phyloP scores from a whole-genome alignment of 2,113 vertebrate genomes.

The Dissostichus mawsoni region DNA sequence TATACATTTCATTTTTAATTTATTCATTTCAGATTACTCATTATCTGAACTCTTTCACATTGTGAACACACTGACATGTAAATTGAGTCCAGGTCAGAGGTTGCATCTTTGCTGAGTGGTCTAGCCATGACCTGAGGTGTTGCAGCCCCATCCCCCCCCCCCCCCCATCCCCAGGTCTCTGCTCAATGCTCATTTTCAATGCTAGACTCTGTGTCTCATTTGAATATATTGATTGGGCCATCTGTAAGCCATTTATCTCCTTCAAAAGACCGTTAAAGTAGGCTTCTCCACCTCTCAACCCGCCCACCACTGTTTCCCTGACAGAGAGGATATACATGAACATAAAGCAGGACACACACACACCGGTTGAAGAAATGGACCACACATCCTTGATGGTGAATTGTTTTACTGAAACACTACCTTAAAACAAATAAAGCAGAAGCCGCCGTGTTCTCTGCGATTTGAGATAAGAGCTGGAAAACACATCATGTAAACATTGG shows the following conservation, averaged over 20 bases:
- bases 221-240: slow-evolving; percentile 88
- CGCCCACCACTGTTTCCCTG: slow-evolving; percentile 78
- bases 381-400: slow-evolving; percentile 42
- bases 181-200: slow-evolving; percentile 58
- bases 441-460: slow-evolving; percentile 45
- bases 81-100: slow-evolving; percentile 30
- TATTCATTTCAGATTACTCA: slow-evolving; percentile 1
- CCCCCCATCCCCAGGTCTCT: slow-evolving; percentile 29
- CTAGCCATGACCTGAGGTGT: slow-evolving; percentile 64
- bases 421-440: slow-evolving; percentile 50
- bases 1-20: background rate
- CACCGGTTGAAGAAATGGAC: slow-evolving; percentile 28
- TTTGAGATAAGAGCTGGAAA: slow-evolving; percentile 64
- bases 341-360: slow-evolving; percentile 23
- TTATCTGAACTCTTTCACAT: background rate
- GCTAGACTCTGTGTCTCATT: slow-evolving; percentile 83
- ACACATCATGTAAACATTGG: slow-evolving; percentile 53
- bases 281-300: slow-evolving; percentile 76
- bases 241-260: slow-evolving; percentile 88
- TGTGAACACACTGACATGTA: slow-evolving; percentile 15
- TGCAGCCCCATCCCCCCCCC: slow-evolving; percentile 4
- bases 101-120: slow-evolving; percentile 41
- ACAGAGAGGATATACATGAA: slow-evolving; percentile 61
- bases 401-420: slow-evolving; percentile 46
- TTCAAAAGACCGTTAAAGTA: slow-evolving; percentile 85